Conservation (phyloP, 2,113 vertebrate species). For the Archilochus colubris region DNA sequence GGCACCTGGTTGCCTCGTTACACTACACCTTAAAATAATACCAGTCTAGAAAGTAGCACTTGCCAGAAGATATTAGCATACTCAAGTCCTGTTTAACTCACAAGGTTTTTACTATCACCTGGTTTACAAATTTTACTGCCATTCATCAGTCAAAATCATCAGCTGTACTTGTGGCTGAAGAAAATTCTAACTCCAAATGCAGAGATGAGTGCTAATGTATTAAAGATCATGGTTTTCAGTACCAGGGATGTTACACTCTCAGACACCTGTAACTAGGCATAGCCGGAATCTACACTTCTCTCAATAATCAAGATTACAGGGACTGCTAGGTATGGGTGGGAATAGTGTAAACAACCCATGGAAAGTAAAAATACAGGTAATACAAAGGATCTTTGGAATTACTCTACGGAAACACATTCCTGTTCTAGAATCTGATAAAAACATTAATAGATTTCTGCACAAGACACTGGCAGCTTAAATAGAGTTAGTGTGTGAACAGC, state of each 20-base stretch:
- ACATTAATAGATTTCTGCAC: neutral
- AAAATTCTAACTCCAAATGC: conserved; percentile 27
- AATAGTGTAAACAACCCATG: neutral
- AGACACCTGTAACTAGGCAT: conserved; percentile 4
- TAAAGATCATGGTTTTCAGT: conserved; percentile 25
- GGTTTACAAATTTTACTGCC: conserved; percentile 23
- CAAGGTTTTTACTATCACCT: neutral
- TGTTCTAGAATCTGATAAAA: neutral
- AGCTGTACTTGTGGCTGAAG: neutral
- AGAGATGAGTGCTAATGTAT: neutral
- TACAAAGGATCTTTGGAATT: neutral
- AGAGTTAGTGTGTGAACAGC: neutral
- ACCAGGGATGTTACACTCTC: neutral
- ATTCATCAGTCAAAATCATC: conserved; percentile 15
- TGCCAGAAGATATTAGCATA: neutral
- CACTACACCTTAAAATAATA: too few species aligned
- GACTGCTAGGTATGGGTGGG: neutral
- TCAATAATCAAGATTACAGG: neutral
- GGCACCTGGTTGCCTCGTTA: too few species aligned
- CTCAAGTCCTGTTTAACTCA: neutral
- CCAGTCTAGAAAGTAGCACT: neutral
- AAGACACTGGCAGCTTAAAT: neutral
- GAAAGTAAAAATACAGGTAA: neutral
- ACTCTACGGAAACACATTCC: neutral
- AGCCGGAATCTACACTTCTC: neutral